Evolutionary conservation across 2,113 vertebrate genomes (phyloP), one percentile per base, ranked within the genome.

Genomic region (Scartelaos histophorus): DNA sequence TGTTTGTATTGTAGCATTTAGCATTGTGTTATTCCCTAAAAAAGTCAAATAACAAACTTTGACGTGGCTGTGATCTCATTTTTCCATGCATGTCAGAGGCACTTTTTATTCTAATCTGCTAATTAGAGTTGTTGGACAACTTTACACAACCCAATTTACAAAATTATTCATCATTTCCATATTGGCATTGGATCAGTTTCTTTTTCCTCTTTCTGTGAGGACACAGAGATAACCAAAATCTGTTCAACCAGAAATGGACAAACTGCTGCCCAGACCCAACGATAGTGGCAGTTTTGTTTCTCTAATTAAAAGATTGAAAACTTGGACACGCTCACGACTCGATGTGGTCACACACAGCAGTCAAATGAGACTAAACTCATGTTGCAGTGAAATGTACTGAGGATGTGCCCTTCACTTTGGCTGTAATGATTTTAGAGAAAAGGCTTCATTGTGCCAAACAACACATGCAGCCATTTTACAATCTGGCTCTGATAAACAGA

Each of bases 141-240:
- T 25, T 58, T 58, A 25, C 13, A 25, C 13, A 13, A 25, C 22
- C 21, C 22, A 25, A 58, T 25, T 25, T 21, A 22, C 54, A 13
- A 22, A 56, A 56, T 22, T 2, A 24, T 25, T 90, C 82, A 87
- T 90, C 56, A 67, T 87, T 91, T 86, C 82, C 81, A 78, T 69
- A 78, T 70, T 76, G 73, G 69, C 76, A 66, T 84, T 54, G 7
- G 38, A 43, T 9, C 38, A 35, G 74, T 79, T 29, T 81, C 74
- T 82, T 67, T n/a, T 64, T 38, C 49, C 34, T 25, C 54, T 43
- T 35, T 67, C 54, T 82, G 73, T 49, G 47, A 13, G 34, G 57
- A 15, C 45, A 56, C 76, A 73, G 60, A 45, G 12, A 47, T 2
- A 56, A 9, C 43, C 29, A 64, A 66, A 71, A 78, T 82, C 62